phyloP scores from a whole-genome alignment of 1,140 invertebrate genomes.

The Pectinophora gossypiella region DNA sequence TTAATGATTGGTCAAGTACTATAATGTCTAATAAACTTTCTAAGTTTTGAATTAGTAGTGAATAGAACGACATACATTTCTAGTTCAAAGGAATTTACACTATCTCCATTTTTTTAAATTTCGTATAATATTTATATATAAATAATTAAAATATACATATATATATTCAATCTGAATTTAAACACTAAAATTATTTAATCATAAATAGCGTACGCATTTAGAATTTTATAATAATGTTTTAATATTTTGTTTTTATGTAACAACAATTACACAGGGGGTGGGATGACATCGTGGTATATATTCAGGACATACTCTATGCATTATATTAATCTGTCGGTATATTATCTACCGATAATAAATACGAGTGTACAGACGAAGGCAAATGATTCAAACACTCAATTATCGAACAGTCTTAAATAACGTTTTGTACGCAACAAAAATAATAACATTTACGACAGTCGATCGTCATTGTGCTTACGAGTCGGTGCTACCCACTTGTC shows the following conservation, averaged over 20 bases:
- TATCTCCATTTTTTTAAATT: conserved; percentile 47
- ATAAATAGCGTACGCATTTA: conserved; percentile 70
- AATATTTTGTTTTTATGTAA: conserved; percentile 40
- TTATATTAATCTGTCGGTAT: conserved; percentile 20
- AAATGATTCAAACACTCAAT: conserved; percentile 60
- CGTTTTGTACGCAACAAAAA: conserved; percentile 70
- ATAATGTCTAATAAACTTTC: conserved; percentile 41
- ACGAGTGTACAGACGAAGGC: conserved; percentile 40
- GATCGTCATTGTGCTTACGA: conserved; percentile 13
- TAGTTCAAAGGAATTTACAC: conserved; percentile 59
- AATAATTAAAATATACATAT: conserved; percentile 63
- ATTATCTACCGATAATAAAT: conserved; percentile 40
- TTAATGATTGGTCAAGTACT: conserved; percentile 49
- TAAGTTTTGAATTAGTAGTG: conserved; percentile 29
- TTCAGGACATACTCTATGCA: conserved; percentile 35
- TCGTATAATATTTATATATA: conserved; percentile 49
- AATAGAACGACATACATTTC: conserved; percentile 58
- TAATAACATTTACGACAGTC: conserved; percentile 43
- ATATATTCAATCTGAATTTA: conserved; percentile 66
- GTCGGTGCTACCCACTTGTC: too few relatives aligned
- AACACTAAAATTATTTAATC: conserved; percentile 57
- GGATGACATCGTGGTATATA: conserved; percentile 49
- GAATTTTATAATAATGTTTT: conserved; percentile 42
- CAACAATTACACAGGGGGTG: conserved; percentile 58
- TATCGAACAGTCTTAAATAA: conserved; percentile 70